These are phyloP conservation scores for Drosophila kambysellisi DNA, from an alignment of 2,888 invertebrate genomes.

Conservation along the genomic window DNA sequence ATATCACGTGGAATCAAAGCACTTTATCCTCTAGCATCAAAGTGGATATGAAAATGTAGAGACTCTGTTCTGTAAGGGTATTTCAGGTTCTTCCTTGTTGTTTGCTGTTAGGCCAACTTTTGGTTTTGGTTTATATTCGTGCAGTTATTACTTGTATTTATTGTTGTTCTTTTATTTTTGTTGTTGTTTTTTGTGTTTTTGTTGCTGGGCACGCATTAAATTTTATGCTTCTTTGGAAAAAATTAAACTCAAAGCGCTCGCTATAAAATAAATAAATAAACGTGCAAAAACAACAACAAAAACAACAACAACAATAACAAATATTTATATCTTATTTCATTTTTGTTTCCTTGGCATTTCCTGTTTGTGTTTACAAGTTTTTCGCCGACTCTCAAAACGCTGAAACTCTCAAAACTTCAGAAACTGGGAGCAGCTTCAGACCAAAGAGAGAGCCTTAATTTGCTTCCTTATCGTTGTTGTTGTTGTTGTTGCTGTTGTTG, in stretches of 20 bases:
- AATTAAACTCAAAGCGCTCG: constrained; percentile 23
- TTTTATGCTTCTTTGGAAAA: constrained; percentile 64
- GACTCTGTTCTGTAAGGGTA: not conserved
- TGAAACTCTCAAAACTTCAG: not conserved
- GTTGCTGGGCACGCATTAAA: constrained; percentile 54
- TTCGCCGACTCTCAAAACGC: constrained; percentile 11
- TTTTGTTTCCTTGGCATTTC: constrained; percentile 45
- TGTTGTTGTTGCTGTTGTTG: constrained; percentile 44
- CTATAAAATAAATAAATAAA: constrained; percentile 60
- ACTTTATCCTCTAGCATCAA: not conserved
- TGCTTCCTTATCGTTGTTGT: constrained; percentile 47
- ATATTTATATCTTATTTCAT: constrained; percentile 35
- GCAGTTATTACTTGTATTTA: constrained; percentile 69
- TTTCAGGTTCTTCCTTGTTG: constrained; percentile 14
- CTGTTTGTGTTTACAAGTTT: constrained; percentile 43
- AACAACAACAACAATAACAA: constrained; percentile 4
- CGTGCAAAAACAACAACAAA: constrained; percentile 20
- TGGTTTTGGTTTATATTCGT: constrained; percentile 52
- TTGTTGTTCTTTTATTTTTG: constrained; percentile 51
- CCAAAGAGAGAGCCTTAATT: constrained; percentile 5
- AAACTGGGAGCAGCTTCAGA: constrained; percentile 17
- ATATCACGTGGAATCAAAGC: not conserved
- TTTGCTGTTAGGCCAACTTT: constrained; percentile 60
- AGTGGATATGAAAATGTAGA: not conserved
- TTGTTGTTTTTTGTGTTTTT: constrained; percentile 46